Evolutionary conservation across 2,888 invertebrate species (phyloP).

Genomic region (Troides oblongomaculatus): DNA sequence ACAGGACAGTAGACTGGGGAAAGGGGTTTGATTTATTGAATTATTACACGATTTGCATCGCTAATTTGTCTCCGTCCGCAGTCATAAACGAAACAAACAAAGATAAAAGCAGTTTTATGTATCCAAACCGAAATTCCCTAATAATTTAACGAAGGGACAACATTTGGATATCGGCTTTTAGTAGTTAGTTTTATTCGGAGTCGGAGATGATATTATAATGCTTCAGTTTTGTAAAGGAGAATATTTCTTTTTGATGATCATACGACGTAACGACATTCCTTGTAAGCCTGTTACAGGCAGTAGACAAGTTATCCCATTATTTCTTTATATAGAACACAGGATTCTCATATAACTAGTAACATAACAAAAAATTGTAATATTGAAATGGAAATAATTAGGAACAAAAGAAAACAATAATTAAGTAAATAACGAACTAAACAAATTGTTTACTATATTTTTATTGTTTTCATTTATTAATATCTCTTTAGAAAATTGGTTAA

Average conservation of each 20-base stretch:
- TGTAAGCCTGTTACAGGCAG: neutral
- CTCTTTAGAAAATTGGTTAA: too few species aligned
- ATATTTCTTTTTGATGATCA: conserved; percentile 9
- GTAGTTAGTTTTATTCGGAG: conserved; percentile 20
- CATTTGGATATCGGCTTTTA: conserved; percentile 18
- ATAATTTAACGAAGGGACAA: conserved; percentile 25
- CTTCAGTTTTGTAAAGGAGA: conserved; percentile 11
- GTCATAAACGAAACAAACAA: conserved; percentile 25
- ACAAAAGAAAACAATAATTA: too few species aligned
- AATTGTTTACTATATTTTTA: too few species aligned
- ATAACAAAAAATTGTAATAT: too few species aligned
- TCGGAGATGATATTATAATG: conserved; percentile 16
- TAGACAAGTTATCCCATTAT: neutral
- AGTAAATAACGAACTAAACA: too few species aligned
- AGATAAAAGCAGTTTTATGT: conserved; percentile 25
- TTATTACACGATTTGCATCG: conserved; percentile 29
- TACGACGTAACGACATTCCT: conserved; percentile 4
- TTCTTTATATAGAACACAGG: neutral
- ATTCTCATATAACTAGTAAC: neutral
- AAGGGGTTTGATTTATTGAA: conserved; percentile 30
- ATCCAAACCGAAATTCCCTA: conserved; percentile 10
- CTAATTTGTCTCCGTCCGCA: conserved; percentile 23
- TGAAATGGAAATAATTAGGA: too few species aligned
- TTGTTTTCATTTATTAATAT: too few species aligned
- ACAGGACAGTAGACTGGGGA: conserved; percentile 19